Base-by-base conservation (phyloP, 2,113 vertebrate species). In the Aegypius monachus region DNA sequence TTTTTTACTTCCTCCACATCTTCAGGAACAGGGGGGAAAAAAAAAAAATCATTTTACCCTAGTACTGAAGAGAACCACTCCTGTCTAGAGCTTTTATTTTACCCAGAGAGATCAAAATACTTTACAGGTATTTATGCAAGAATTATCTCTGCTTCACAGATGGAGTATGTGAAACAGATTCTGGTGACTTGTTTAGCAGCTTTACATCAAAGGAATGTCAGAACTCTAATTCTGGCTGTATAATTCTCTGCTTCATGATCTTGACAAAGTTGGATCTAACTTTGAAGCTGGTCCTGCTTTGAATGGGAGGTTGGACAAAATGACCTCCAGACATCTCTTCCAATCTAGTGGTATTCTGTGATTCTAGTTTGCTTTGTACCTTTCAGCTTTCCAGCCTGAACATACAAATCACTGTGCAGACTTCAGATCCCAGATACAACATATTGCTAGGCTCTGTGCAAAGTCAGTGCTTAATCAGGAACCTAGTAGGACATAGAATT, bases 81-180 rank as follows among this genome's bases (percentile, higher is more conserved):
- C 55, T 92, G 72, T 78, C 75, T 84, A 47, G 17, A 74, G n/a
- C 43, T 91, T 91, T 94, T 81, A 81, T 86, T 94, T 89, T 73
- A 89, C 59, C 18, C 59, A 89, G 55, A 84, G 32, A 89, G n/a
- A 95, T 67, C 72, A 91, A 96, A 96, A 94, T 93, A 74, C 68
- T 95, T 86, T 27, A 53, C 63, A 79, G 93, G 52, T 95, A 81
- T 95, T 94, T 94, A 91, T 91, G 86, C 77, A 94, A 67, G 83
- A 86, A 86, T 92, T 83, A 65, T 73, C 75, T 88, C 75, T 94
- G 63, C 72, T 67, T 90, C 80, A 71, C 90, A 96, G 82, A 81
- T 86, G 38, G 88, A 90, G 63, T 55, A 86, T 43, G 59, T 63
- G 80, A 88, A 92, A 91, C 74, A 93, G 82, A 86, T 87, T 86